Evolutionary conservation across 2,888 invertebrate genomes (phyloP).

Genomic region (Sinelater perroti): DNA sequence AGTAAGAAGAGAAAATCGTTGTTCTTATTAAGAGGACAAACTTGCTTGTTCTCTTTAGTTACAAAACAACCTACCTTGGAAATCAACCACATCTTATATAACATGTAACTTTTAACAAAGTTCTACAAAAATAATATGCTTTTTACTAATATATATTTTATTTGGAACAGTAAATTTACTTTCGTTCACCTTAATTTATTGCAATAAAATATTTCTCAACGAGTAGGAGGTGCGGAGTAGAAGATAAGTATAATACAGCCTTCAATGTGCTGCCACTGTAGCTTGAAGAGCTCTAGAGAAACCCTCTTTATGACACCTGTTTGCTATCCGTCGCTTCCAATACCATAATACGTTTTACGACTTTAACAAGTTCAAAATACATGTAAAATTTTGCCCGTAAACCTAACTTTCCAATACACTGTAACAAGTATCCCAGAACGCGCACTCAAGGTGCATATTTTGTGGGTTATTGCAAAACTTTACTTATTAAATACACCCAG

Average conservation of each 20-base stretch:
- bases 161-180: too few species aligned
- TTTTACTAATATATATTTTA: too few species aligned
- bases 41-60: too few species aligned
- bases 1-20: too few species aligned
- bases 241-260: conserved; percentile 16
- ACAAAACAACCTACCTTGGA: too few species aligned
- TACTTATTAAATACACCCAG: not conserved
- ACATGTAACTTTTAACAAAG: too few species aligned
- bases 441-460: conserved; percentile 13
- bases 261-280: conserved; percentile 13
- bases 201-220: too few species aligned
- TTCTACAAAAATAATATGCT: too few species aligned
- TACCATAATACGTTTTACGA: conserved; percentile 40
- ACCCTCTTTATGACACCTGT: conserved; percentile 46
- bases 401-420: conserved; percentile 41
- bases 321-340: conserved; percentile 40
- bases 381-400: conserved; percentile 47
- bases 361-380: conserved; percentile 45
- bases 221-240: conserved; percentile 9
- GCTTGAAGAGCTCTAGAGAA: conserved; percentile 30
- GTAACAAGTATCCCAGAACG: conserved; percentile 15
- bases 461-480: conserved; percentile 1
- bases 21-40: too few species aligned
- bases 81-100: too few species aligned
- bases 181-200: too few species aligned